These are phyloP conservation scores for Amaurobius ferox DNA, from an alignment of 2,888 invertebrate genomes.

Conservation along the genomic window DNA sequence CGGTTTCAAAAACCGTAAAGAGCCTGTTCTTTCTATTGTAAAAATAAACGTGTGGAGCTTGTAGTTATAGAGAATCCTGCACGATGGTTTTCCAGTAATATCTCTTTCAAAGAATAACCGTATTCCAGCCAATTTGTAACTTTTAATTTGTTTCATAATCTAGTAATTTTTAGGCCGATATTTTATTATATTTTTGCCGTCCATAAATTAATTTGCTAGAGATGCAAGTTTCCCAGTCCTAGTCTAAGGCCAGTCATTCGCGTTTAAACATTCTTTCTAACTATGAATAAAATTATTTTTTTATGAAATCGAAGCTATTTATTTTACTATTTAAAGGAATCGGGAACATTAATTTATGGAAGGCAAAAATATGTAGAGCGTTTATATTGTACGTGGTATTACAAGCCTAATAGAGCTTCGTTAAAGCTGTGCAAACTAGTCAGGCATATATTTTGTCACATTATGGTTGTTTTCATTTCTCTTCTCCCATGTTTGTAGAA, in stretches of 20 bases:
- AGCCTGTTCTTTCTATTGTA: conserved; percentile 39
- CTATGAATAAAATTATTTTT: conserved; percentile 55
- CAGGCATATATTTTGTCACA: conserved; percentile 69
- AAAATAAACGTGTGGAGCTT: conserved; percentile 59
- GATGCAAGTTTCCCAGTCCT: conserved; percentile 32
- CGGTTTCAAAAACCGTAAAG: conserved; percentile 31
- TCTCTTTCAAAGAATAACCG: conserved; percentile 55
- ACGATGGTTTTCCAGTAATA: conserved; percentile 37
- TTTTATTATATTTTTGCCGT: conserved; percentile 65
- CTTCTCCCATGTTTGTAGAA: conserved; percentile 50
- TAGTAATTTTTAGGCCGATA: conserved; percentile 36
- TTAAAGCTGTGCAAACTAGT: conserved; percentile 64
- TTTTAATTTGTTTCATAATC: conserved; percentile 55
- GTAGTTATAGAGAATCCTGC: conserved; percentile 48
- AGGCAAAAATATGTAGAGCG: conserved; percentile 63
- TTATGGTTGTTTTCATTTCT: conserved; percentile 46
- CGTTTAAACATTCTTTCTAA: conserved; percentile 44
- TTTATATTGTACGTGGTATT: conserved; percentile 46
- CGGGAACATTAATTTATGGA: conserved; percentile 58
- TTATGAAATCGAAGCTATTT: conserved; percentile 50
- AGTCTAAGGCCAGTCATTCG: conserved; percentile 22
- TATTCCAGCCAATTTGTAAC: conserved; percentile 67
- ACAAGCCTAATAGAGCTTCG: conserved; percentile 44
- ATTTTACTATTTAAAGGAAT: conserved; percentile 55
- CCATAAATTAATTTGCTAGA: conserved; percentile 45